Evolutionary conservation across 2,888 invertebrate genomes (phyloP).

Genomic region (Hirudinaria manillensis): DNA sequence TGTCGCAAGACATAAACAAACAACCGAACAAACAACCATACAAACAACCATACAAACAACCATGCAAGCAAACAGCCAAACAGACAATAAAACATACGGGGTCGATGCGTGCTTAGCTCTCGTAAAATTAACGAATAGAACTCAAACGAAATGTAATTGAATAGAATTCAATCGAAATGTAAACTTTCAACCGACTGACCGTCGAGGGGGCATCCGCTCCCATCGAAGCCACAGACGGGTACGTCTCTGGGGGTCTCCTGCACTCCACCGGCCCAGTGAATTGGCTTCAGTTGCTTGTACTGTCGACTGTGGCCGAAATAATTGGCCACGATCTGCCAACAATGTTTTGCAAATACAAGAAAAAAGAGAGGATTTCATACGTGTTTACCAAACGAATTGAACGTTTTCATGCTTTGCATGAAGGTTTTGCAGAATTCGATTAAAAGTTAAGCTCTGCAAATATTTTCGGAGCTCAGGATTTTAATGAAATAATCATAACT

Average conservation of each 20-base stretch:
- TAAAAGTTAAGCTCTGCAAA: neutral
- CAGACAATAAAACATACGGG: no score
- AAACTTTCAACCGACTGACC: slow-evolving; percentile 30
- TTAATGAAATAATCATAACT: no score
- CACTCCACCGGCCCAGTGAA: slow-evolving; percentile 74
- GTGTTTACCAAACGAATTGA: neutral
- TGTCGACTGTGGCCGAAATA: slow-evolving; percentile 76
- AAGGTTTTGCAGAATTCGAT: neutral
- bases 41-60: no score
- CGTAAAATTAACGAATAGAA: no score
- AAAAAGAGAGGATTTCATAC: neutral
- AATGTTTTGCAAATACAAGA: neutral
- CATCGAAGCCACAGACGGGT: slow-evolving; percentile 84
- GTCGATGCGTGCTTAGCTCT: no score
- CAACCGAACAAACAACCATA: no score
- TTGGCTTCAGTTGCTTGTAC: slow-evolving; percentile 65
- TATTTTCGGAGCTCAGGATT: no score
- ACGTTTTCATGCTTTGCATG: neutral
- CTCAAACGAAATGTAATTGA: no score
- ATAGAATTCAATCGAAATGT: no score
- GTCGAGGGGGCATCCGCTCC: slow-evolving; percentile 39
- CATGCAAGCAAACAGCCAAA: no score
- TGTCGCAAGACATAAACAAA: no score
- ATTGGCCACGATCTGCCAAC: slow-evolving; percentile 77
- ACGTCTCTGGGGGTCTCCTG: slow-evolving; percentile 69